Conservation (phyloP, 2,113 vertebrate genomes). For the Marmota flaviventris region DNA sequence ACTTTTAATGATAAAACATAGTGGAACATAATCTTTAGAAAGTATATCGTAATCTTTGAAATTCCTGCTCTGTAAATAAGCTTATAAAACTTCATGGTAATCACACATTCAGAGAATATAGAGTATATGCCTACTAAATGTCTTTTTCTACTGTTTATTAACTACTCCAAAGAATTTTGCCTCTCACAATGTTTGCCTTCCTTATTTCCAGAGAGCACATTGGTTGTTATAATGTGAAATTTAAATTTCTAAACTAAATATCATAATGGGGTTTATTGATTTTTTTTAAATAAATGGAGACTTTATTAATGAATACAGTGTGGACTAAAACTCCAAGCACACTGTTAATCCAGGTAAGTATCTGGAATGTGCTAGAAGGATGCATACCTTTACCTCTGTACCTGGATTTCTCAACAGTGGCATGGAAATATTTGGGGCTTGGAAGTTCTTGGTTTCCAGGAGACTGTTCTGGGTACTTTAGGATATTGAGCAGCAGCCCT, state of each 20-base stretch:
- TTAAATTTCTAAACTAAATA: conserved; percentile 8
- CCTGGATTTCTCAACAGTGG: neutral
- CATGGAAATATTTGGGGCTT: neutral
- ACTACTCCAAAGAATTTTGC: neutral
- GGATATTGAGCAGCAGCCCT: neutral
- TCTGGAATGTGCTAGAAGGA: neutral
- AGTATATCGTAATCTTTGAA: neutral
- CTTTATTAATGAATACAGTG: neutral
- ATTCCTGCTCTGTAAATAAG: neutral
- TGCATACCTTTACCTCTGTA: neutral
- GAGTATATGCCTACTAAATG: neutral
- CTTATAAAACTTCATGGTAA: neutral
- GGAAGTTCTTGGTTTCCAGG: neutral
- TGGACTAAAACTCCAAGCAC: neutral
- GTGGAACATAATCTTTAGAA: neutral
- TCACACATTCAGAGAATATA: neutral
- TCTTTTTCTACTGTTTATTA: neutral
- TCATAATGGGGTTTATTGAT: neutral
- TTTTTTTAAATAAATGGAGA: neutral
- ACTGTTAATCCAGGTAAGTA: neutral
- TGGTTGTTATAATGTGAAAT: neutral
- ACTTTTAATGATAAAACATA: neutral
- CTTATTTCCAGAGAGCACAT: neutral
- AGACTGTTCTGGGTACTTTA: neutral
- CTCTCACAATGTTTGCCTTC: neutral